A percentile compares a stretch with the other conserved stretches of the same genome.
Conservation (phyloP, 2,888 invertebrate genomes). For the Tinea semifulvella region DNA sequence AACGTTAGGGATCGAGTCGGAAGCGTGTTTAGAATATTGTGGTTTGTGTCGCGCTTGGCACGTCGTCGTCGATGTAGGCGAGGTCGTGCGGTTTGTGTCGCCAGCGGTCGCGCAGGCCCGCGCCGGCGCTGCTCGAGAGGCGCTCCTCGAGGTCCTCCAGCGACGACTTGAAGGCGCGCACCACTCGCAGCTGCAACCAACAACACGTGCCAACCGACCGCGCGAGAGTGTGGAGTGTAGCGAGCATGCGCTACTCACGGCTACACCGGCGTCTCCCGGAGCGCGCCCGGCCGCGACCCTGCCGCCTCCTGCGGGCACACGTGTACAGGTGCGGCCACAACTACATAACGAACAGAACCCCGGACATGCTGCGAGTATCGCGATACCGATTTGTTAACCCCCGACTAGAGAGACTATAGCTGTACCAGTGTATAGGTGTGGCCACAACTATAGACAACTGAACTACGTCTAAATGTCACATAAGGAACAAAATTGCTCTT, state of each 20-base stretch:
- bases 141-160: slow-evolving; percentile 99
- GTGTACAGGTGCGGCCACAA: slow-evolving; percentile 35
- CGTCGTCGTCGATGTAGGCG: slow-evolving; percentile 81
- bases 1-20: slow-evolving; percentile 10
- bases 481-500: too few species aligned
- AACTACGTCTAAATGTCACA: too few species aligned
- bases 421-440: too few species aligned
- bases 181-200: slow-evolving; percentile 98
- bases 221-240: slow-evolving; percentile 44
- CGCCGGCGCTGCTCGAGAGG: slow-evolving; percentile 97
- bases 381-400: too few species aligned
- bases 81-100: slow-evolving; percentile 77
- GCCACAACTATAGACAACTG: too few species aligned
- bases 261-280: slow-evolving; percentile 49
- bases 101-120: slow-evolving; percentile 78
- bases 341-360: too few species aligned
- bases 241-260: slow-evolving; percentile 22
- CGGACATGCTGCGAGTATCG: too few species aligned
- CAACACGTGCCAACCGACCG: slow-evolving; percentile 46
- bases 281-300: slow-evolving; percentile 64
- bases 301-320: slow-evolving; percentile 48
- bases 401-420: too few species aligned
- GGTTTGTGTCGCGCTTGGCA: slow-evolving; percentile 25
- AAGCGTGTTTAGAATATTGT: slow-evolving; percentile 20
- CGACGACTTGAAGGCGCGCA: slow-evolving; percentile 99